Conservation (phyloP, 2,797 vertebrate genomes). For the Adrianichthys oophorus region DNA sequence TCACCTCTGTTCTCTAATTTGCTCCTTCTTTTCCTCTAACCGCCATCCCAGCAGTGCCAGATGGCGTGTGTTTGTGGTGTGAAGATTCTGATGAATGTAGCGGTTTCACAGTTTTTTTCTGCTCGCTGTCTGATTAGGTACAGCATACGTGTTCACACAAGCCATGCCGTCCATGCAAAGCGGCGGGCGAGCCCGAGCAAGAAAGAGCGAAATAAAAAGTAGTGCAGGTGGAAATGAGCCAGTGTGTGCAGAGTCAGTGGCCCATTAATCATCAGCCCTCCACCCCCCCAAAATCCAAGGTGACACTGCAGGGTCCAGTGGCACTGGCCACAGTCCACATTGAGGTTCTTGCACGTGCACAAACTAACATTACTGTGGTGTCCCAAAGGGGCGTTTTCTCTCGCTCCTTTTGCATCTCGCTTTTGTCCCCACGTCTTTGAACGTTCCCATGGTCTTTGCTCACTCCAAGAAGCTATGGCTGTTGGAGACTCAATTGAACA, state of each 20-base stretch:
- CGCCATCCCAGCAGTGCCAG: slow-evolving; percentile 42
- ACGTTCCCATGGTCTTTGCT: slow-evolving; percentile 24
- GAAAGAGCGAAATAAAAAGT: slow-evolving; percentile 37
- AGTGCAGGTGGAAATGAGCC: slow-evolving; percentile 60
- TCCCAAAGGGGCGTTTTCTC: slow-evolving; percentile 58
- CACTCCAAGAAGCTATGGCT: slow-evolving; percentile 42
- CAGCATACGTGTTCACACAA: slow-evolving; percentile 54
- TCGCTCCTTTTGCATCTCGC: slow-evolving; percentile 30
- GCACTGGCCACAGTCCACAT: slow-evolving; percentile 32
- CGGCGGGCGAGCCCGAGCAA: slow-evolving; percentile 31
- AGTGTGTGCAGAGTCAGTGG: slow-evolving; percentile 54
- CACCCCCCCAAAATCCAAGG: slow-evolving; percentile 65
- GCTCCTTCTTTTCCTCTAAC: slow-evolving; percentile 25
- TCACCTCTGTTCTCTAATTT: slow-evolving; percentile 28
- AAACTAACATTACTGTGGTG: slow-evolving; percentile 50
- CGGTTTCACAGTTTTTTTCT: slow-evolving; percentile 58
- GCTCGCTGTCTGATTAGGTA: slow-evolving; percentile 57
- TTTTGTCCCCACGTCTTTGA: slow-evolving; percentile 24
- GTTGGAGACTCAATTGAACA: slow-evolving; percentile 41
- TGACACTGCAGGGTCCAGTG: slow-evolving; percentile 55
- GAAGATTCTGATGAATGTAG: slow-evolving; percentile 65
- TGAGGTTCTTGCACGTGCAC: slow-evolving; percentile 41
- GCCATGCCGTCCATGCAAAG: slow-evolving; percentile 30
- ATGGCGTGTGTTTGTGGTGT: slow-evolving; percentile 51
- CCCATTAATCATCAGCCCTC: slow-evolving; percentile 74